phyloP scores from a whole-genome alignment of 1,140 invertebrate species.

The Maniola jurtina region DNA sequence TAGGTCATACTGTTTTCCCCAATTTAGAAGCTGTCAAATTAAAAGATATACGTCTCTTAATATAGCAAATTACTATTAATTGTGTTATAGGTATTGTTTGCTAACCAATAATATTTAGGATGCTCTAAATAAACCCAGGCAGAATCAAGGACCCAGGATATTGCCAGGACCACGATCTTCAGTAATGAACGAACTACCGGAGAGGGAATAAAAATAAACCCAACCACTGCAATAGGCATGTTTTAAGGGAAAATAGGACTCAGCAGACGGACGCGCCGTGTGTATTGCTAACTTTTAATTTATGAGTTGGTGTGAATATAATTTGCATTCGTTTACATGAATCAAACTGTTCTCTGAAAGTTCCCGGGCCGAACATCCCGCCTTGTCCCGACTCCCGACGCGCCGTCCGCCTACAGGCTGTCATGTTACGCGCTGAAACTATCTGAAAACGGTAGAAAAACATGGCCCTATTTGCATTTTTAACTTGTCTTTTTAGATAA shows the following conservation, averaged over 20 bases:
- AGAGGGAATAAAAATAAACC: no score
- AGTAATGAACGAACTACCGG: no score
- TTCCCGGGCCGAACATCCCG: slow-evolving; percentile 14
- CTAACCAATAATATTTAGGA: no score
- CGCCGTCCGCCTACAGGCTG: neutral
- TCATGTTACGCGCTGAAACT: neutral
- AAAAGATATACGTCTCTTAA: no score
- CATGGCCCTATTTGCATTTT: neutral
- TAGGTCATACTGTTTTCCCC: no score
- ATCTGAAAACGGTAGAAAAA: slow-evolving; percentile 1
- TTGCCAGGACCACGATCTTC: no score
- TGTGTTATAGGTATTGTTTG: no score
- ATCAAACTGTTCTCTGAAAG: slow-evolving; percentile 44
- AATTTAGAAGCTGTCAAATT: no score
- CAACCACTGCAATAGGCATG: no score
- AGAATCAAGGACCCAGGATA: no score
- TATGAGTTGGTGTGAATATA: slow-evolving; percentile 44
- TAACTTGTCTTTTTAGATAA: neutral
- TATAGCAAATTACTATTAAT: no score
- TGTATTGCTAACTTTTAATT: slow-evolving; percentile 37
- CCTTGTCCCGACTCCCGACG: neutral
- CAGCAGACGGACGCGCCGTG: slow-evolving; percentile 12
- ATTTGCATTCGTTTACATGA: slow-evolving; percentile 58
- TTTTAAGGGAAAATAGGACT: neutral
- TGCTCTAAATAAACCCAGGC: no score